Evolutionary conservation across 2,888 invertebrate species (phyloP), one percentile per base, ranked within the genome.

Genomic region (Strigamia crassipes): DNA sequence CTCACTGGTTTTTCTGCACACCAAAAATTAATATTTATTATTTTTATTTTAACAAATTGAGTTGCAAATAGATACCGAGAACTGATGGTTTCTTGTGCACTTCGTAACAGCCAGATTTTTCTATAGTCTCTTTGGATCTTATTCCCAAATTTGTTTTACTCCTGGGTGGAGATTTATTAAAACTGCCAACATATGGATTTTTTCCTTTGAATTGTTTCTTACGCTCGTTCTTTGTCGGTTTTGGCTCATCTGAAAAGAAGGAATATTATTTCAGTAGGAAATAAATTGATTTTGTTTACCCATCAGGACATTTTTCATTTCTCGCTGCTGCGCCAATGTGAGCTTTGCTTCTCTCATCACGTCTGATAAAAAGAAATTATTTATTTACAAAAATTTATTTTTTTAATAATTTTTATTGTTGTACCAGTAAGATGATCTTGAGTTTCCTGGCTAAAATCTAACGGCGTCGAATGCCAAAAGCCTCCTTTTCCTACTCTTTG

Each of bases 61-160:
- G n/a, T 23, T 78, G 31, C 8, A 5, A 78, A 1, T 38, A 38
- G 38, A 38, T 38, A 78, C 78, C 41, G 1, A 18, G 31, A 4
- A 9, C 15, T 15, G 78, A 27, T 12, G 15, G 18, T n/a, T 34
- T 34, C 10, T 78, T 27, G 5, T 4, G 38, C 0, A 38, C 41
- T 27, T 78, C 31, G 18, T 78, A 78, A 31, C 41, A 78, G 27
- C 78, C 78, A 15, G 41, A 78, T 31, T 78, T 27, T 34, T n/a
- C 10, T n/a, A 78, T 78, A 0, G 78, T 31, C 3, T 78, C 78
- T 78, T 18, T 34, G 6, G 34, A 10, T 78, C 78, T 23, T 13
- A 78, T 31, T 27, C 78, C 78, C 1, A 23, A n/a, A 21, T 66
- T 66, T 12, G 2, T 8, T 66, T 66, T 66, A 21, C 21, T 1